These are phyloP conservation scores for Austrolebias charrua DNA, from an alignment of 2,797 vertebrate species.

Conservation along the genomic window DNA sequence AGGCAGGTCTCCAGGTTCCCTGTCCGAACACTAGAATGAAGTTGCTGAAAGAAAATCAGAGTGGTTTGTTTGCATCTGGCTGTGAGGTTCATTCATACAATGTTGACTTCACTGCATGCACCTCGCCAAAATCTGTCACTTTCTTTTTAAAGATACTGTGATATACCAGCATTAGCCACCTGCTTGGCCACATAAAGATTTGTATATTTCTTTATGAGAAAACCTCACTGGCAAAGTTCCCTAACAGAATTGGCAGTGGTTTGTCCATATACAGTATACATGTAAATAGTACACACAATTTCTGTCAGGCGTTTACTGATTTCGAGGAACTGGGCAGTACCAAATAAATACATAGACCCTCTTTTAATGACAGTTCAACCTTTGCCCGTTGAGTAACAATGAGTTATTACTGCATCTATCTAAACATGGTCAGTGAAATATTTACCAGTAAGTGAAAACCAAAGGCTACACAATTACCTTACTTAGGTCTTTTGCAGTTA, in stretches of 20 bases:
- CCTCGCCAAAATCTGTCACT: not conserved
- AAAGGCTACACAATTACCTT: slow-evolving; percentile 79
- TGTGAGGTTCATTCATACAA: not conserved
- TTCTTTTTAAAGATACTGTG: not conserved
- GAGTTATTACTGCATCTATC: not conserved
- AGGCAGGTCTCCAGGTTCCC: slow-evolving; percentile 96
- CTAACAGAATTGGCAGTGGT: not conserved
- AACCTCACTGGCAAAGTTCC: not conserved
- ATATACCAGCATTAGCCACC: not conserved
- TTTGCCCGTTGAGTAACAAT: not conserved
- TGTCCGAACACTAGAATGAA: slow-evolving; percentile 96
- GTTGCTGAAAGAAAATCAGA: slow-evolving; percentile 83
- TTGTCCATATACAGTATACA: too few relatives aligned
- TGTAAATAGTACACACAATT: slow-evolving; percentile 6
- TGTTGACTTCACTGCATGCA: not conserved
- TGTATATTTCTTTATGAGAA: not conserved
- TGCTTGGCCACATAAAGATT: too few relatives aligned
- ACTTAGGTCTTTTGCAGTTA: slow-evolving; percentile 96
- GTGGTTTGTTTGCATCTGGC: slow-evolving; percentile 2
- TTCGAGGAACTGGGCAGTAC: slow-evolving; percentile 9
- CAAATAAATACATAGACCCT: not conserved
- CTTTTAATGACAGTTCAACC: not conserved
- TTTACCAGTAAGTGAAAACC: not conserved
- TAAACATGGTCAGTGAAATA: not conserved
- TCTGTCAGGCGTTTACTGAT: not conserved